Evolutionary conservation across 2,888 invertebrate species (phyloP).

Genomic region (Campaea margaritaria): DNA sequence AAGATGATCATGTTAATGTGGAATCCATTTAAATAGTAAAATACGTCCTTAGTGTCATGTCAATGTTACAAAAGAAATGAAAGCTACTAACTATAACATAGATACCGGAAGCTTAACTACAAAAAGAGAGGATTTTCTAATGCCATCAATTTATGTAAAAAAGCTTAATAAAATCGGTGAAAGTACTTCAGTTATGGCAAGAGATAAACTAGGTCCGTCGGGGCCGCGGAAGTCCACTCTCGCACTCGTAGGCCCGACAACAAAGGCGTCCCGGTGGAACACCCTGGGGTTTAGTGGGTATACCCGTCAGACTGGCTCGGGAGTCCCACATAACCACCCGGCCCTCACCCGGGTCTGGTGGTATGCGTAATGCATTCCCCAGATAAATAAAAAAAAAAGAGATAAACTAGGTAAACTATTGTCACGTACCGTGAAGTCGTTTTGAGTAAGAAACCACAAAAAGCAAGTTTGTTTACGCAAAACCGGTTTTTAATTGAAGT

Average conservation of each 20-base stretch:
- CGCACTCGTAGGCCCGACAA: no score
- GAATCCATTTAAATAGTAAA: neutral
- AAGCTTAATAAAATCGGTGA: slow-evolving; percentile 44
- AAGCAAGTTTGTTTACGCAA: slow-evolving; percentile 39
- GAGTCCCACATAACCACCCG: no score
- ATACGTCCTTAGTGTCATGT: neutral
- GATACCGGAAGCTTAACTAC: neutral
- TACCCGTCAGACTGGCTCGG: no score
- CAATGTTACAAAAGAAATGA: slow-evolving; percentile 1
- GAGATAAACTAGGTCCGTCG: slow-evolving; percentile 43
- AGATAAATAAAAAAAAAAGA: no score
- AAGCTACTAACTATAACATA: slow-evolving; percentile 8
- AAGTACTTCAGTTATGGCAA: slow-evolving; percentile 47
- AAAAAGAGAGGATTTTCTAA: slow-evolving; percentile 13
- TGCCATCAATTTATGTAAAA: slow-evolving; percentile 23
- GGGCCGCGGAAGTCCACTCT: no score
- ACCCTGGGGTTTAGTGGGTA: no score
- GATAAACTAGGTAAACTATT: slow-evolving; percentile 49
- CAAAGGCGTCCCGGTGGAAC: no score
- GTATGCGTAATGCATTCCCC: no score
- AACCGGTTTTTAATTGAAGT: slow-evolving; percentile 37
- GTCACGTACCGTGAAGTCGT: slow-evolving; percentile 57
- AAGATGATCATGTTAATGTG: slow-evolving; percentile 2
- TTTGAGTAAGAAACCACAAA: slow-evolving; percentile 46
- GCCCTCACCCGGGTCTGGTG: no score